Evolutionary conservation across 1,140 invertebrate genomes (phyloP).

Genomic region (Platyscapa corneri): DNA sequence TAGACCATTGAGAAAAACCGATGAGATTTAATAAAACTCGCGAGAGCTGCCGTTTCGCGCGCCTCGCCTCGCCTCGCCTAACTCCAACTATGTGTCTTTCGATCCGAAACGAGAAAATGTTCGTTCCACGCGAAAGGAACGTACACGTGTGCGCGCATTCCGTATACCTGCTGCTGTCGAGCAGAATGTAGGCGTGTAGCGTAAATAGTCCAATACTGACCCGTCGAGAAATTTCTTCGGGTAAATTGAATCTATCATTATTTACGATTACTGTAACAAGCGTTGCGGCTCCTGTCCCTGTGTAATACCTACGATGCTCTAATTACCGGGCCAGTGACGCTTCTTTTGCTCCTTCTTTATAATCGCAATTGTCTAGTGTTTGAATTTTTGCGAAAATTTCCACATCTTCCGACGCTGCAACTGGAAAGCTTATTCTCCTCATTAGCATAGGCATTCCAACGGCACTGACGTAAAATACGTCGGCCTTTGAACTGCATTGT

Average conservation of each 20-base stretch:
- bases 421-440: too few species aligned
- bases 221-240: not conserved
- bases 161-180: not conserved
- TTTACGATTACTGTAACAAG: not conserved
- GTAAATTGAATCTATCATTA: conserved; percentile 1
- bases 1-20: not conserved
- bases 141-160: not conserved
- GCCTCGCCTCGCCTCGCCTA: not conserved
- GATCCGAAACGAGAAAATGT: not conserved
- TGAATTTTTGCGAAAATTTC: too few species aligned
- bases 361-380: too few species aligned
- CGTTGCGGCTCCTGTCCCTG: too few species aligned
- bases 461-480: not conserved
- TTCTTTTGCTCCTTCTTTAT: not conserved
- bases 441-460: too few species aligned
- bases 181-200: conserved; percentile 9
- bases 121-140: not conserved
- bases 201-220: not conserved
- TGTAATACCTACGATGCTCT: too few species aligned
- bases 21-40: conserved; percentile 3
- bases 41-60: not conserved
- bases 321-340: not conserved
- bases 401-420: not conserved
- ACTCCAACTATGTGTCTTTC: not conserved
- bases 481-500: not conserved